Base-by-base conservation (phyloP, 2,797 vertebrate species). In the Dendrocincla fuliginosa region DNA sequence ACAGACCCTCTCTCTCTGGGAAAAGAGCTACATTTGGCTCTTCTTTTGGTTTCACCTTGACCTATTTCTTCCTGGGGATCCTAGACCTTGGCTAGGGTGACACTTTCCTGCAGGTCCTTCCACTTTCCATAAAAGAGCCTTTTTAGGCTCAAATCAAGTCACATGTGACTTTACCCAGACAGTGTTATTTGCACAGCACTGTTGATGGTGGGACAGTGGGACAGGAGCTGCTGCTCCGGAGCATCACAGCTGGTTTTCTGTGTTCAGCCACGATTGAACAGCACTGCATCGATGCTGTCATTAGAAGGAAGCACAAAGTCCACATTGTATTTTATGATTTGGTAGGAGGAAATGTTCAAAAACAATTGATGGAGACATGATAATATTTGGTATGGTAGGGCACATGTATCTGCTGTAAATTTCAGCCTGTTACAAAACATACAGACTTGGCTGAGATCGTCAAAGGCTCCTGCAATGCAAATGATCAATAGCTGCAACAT, bases 251-350 rank as follows among this genome's bases (percentile, higher is more conserved):
- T 76, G 28, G 6, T 41, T 82, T 68, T 8, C 20, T 39, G 2
- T 35, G 13, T 20, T 68, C 85, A 70, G 17, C 13, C 17, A 5
- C 1, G 10, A 33, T 1, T 24, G 19, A 25, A 78, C 15, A 85
- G 10, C 23, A 14, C 7, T 15, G 12, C 25, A 24, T 8, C 0
- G 0, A 30, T 28, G 19, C 17, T 49, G 19, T 44, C 13, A 9
- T 65, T 39, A 85, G 52, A 19, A 35, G 56, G 18, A 61, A 85
- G 10, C 42, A 20, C 41, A 41, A 63, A 87, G 30, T 39, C 42
- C 23, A 42, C 9, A 5, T 1, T 41, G 4, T 6, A 49, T 82
- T 80, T 68, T 46, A 52, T 14, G 4, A 46, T 71, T 79, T 46
- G 13, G 16, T 27, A 32, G 6, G 17, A 11, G 5, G 6, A 47